Conservation (phyloP, 2,113 vertebrate species). For the Arothron firmamentum region DNA sequence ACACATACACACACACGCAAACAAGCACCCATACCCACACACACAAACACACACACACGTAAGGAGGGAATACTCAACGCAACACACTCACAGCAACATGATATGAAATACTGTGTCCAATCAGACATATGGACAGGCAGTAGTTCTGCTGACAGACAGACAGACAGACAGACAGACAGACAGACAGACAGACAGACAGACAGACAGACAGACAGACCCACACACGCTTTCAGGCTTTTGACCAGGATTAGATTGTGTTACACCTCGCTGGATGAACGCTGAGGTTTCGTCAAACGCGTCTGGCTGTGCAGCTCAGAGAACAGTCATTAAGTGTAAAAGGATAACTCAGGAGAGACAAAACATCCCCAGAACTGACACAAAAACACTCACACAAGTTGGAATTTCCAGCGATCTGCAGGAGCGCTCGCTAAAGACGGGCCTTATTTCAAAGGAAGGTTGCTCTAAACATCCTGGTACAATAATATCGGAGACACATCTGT, state of each 20-base stretch:
- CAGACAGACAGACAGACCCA: constrained; percentile 34
- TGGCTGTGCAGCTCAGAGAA: constrained; percentile 51
- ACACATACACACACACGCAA: constrained; percentile 12
- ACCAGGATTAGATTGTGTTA: constrained; percentile 62
- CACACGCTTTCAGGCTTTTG: constrained; percentile 42
- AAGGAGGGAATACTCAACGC: constrained; percentile 26
- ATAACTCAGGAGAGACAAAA: constrained; percentile 65
- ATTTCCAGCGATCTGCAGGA: constrained; percentile 53
- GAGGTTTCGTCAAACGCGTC: constrained; percentile 36
- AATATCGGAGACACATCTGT: constrained; percentile 39
- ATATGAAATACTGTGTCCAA: constrained; percentile 6
- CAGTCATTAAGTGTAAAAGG: constrained; percentile 65
- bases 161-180: constrained; percentile 9
- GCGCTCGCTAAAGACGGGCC: constrained; percentile 43
- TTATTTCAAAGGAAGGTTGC: constrained; percentile 36
- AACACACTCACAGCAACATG: neutral
- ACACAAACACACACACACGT: constrained; percentile 32
- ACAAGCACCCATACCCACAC: constrained; percentile 11
- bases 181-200: too few species aligned
- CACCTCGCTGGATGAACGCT: constrained; percentile 55
- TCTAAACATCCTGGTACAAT: constrained; percentile 49
- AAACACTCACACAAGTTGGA: constrained; percentile 33
- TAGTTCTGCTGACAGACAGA: constrained; percentile 6
- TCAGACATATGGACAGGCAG: neutral
- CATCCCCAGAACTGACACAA: constrained; percentile 50